Conservation (phyloP, 2,888 invertebrate genomes). For the Cataglyphis livida region DNA sequence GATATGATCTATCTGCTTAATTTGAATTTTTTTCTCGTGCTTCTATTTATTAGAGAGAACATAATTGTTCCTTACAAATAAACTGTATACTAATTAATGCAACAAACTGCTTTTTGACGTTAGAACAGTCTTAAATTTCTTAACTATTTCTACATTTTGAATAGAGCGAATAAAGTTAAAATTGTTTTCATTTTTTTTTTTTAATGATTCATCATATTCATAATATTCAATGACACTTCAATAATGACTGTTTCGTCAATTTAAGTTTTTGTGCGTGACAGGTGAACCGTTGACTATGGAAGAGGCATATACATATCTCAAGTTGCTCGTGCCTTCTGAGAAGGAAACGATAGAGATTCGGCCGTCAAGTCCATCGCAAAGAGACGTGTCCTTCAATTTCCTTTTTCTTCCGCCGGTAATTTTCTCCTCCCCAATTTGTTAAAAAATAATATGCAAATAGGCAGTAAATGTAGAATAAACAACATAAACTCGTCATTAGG, state of each 20-base stretch:
- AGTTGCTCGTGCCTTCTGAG: constrained; percentile 66
- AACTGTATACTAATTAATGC: background rate
- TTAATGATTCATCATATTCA: background rate
- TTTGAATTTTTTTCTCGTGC: background rate
- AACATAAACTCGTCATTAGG: constrained; percentile 56
- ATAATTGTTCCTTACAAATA: background rate
- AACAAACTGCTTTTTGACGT: background rate
- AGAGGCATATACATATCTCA: constrained; percentile 74
- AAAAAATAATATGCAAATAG: background rate
- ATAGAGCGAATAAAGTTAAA: background rate
- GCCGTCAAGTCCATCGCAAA: background rate
- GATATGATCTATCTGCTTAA: background rate
- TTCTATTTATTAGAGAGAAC: background rate
- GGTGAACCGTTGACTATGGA: constrained; percentile 74
- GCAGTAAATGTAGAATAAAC: constrained; percentile 24
- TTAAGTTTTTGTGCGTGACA: constrained; percentile 30
- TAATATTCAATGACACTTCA: background rate
- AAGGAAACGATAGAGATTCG: constrained; percentile 35
- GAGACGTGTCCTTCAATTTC: constrained; percentile 55
- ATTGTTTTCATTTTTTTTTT: background rate
- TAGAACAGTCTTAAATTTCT: background rate
- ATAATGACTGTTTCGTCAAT: background rate
- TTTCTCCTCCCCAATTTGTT: background rate
- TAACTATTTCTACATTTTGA: background rate
- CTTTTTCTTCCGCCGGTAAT: constrained; percentile 75